These are phyloP conservation scores for Polydrusus pterygomalis DNA, from an alignment of 2,888 invertebrate genomes.

Conservation along the genomic window DNA sequence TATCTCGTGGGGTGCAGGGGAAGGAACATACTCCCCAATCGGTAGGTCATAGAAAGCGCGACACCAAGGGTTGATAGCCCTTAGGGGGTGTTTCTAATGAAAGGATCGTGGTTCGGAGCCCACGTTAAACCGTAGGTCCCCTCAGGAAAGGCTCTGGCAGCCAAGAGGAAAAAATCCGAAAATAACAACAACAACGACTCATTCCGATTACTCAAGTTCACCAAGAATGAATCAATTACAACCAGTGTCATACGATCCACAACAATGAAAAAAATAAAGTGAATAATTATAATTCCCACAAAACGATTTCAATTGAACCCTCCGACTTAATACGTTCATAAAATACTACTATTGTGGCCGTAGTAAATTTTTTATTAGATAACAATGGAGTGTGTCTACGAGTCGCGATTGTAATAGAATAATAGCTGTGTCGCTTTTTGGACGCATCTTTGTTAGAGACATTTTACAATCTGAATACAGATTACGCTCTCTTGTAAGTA, in stretches of 20 bases:
- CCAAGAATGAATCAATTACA: background rate
- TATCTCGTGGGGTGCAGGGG: too few species aligned
- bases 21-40: too few species aligned
- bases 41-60: too few species aligned
- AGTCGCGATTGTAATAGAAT: slow-evolving; percentile 50
- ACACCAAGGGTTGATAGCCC: too few species aligned
- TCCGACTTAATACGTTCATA: slow-evolving; percentile 43
- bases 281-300: slow-evolving; percentile 41
- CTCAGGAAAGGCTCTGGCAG: too few species aligned
- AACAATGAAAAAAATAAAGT: slow-evolving; percentile 35
- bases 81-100: too few species aligned
- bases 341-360: slow-evolving; percentile 52
- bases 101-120: too few species aligned
- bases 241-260: slow-evolving; percentile 5
- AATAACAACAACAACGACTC: background rate
- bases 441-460: slow-evolving; percentile 55
- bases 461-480: slow-evolving; percentile 39
- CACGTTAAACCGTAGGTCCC: too few species aligned
- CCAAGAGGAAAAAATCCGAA: too few species aligned
- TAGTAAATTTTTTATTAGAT: slow-evolving; percentile 54
- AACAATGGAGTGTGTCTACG: slow-evolving; percentile 53
- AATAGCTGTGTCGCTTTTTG: slow-evolving; percentile 50
- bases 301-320: slow-evolving; percentile 39
- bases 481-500: slow-evolving; percentile 36
- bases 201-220: slow-evolving; percentile 4